Conservation (phyloP, 2,113 vertebrate genomes). For the Prionailurus bengalensis region DNA sequence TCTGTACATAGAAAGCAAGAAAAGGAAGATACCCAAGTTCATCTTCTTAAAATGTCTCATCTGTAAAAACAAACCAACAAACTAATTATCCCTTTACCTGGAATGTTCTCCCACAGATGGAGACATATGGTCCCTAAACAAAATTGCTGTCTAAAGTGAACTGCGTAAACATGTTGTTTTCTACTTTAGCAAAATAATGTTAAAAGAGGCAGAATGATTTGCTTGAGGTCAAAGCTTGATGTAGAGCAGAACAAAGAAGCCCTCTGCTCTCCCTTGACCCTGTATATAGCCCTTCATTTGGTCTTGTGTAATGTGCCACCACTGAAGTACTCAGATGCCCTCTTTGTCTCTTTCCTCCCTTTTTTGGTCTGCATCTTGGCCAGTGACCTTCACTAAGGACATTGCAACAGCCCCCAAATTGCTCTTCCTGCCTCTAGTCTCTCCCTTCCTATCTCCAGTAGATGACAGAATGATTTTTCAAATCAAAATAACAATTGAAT, state of each 20-base stretch:
- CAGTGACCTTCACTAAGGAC: background rate
- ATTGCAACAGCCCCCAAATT: background rate
- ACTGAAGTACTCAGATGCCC: background rate
- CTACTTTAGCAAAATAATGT: background rate
- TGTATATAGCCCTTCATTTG: rapidly evolving
- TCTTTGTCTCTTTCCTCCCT: background rate
- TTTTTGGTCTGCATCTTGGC: background rate
- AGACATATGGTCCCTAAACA: slow-evolving; percentile 47
- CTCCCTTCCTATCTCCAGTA: background rate
- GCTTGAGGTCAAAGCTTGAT: background rate
- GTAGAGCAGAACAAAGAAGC: background rate
- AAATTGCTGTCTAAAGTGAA: slow-evolving; percentile 31
- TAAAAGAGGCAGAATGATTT: background rate
- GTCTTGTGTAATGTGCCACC: background rate
- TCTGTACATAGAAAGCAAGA: slow-evolving; percentile 6
- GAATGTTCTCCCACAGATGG: slow-evolving; percentile 52
- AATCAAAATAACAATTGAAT: background rate
- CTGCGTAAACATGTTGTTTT: slow-evolving; percentile 8
- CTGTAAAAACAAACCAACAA: slow-evolving; percentile 33
- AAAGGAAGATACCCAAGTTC: background rate
- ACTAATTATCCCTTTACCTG: slow-evolving; percentile 64
- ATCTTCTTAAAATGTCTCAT: slow-evolving; percentile 28
- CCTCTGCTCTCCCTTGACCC: background rate
- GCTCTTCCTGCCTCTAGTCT: background rate
- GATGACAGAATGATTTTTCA: background rate